Conservation (phyloP, 2,797 vertebrate species). For the Malacoraja senta region DNA sequence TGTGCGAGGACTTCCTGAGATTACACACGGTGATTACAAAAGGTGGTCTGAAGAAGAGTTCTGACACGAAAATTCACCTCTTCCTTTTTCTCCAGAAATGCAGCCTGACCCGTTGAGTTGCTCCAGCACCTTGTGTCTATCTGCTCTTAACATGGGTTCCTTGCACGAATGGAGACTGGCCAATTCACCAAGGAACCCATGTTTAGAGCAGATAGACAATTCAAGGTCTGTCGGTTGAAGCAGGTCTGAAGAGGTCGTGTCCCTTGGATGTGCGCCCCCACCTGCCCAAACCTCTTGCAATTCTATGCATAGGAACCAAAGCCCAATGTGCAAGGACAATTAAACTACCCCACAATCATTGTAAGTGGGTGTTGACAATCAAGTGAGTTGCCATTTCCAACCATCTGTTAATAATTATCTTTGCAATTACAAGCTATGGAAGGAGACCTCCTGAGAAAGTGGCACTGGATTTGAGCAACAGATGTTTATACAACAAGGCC, state of each 20-base stretch:
- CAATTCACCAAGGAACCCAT: too few relatives aligned
- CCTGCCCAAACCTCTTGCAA: neutral
- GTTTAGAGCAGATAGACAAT: too few relatives aligned
- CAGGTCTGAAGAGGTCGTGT: too few relatives aligned
- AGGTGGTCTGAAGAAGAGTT: too few relatives aligned
- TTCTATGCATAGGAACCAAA: neutral
- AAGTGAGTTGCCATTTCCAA: neutral
- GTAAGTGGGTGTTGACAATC: neutral
- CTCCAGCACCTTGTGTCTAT: too few relatives aligned
- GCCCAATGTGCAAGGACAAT: neutral
- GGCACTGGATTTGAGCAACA: neutral
- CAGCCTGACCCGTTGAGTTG: too few relatives aligned
- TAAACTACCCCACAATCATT: neutral
- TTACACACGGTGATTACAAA: too few relatives aligned
- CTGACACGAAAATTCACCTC: too few relatives aligned
- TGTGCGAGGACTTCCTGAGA: too few relatives aligned
- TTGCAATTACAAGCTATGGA: neutral
- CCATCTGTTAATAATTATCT: neutral
- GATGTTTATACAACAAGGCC: neutral
- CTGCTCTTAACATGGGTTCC: neutral
- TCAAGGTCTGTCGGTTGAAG: neutral
- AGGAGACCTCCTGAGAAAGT: neutral
- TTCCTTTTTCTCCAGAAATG: too few relatives aligned
- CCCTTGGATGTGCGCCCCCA: too few relatives aligned
- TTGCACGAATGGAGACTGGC: too few relatives aligned